Percentiles rank a stretch among this genome's conserved stretches.
Evolutionary conservation across 2,888 invertebrate genomes (phyloP).

Genomic region (Ephialtes manifestator): DNA sequence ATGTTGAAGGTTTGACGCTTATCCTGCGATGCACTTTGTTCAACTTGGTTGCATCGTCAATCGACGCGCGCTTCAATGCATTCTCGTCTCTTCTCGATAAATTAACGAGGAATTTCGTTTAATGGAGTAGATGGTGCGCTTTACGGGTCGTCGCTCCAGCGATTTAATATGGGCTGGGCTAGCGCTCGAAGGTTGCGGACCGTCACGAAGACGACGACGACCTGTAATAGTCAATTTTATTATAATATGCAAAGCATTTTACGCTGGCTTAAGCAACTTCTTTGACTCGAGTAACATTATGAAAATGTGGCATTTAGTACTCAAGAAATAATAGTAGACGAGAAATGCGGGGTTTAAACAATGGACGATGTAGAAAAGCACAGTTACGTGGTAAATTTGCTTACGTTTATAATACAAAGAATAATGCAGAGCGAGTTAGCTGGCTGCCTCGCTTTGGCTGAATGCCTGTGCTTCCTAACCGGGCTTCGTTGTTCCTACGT

Average conservation of each 20-base stretch:
- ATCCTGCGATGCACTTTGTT: neutral
- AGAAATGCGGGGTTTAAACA: neutral
- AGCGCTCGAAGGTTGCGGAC: neutral
- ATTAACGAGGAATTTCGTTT: constrained; percentile 60
- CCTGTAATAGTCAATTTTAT: constrained; percentile 3
- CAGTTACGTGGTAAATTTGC: constrained; percentile 5
- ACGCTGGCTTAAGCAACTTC: neutral
- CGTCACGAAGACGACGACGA: neutral
- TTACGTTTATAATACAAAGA: neutral
- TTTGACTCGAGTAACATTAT: neutral
- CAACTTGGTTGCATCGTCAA: neutral
- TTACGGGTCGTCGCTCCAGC: constrained; percentile 28
- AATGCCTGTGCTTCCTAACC: no score
- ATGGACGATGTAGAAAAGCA: neutral
- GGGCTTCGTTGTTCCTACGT: no score
- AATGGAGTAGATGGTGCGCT: constrained; percentile 34
- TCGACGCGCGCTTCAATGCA: constrained; percentile 13
- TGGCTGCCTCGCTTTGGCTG: constrained; percentile 2
- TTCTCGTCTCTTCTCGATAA: constrained; percentile 35
- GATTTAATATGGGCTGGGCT: constrained; percentile 21
- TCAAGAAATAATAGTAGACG: neutral
- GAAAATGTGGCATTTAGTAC: neutral
- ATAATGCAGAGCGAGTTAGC: constrained; percentile 29
- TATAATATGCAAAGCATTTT: constrained; percentile 3
- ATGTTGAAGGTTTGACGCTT: neutral